Evolutionary conservation across 2,888 invertebrate species (phyloP).

Genomic region (Alviniconcha strummeri): DNA sequence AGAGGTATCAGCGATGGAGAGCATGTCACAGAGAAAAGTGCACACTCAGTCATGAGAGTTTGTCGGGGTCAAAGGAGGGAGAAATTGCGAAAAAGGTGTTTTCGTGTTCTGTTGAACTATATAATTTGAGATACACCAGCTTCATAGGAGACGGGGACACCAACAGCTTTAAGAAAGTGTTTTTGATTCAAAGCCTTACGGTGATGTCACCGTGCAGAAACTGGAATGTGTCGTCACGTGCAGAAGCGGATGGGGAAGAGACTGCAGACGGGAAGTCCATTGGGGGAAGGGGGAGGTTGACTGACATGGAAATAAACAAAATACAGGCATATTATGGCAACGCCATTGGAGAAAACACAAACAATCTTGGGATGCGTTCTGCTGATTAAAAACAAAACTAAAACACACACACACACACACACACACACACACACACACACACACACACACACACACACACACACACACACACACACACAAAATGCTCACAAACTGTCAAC

Average conservation of each 20-base stretch:
- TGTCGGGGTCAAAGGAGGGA: neutral
- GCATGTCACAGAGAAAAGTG: neutral
- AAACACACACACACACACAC: too few species aligned
- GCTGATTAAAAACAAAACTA: too few species aligned
- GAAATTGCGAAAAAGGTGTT: neutral
- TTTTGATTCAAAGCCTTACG: conserved; percentile 4
- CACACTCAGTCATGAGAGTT: neutral
- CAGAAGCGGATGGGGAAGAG: conserved; percentile 24
- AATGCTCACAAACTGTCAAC: conserved; percentile 18
- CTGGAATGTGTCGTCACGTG: conserved; percentile 28
- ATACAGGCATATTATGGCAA: conserved; percentile 20
- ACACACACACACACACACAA: too few species aligned
- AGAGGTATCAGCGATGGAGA: neutral
- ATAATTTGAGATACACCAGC: conserved; percentile 9
- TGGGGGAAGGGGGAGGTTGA: conserved; percentile 16
- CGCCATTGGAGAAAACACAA: conserved; percentile 18
- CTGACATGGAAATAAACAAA: conserved; percentile 20
- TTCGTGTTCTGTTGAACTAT: neutral
- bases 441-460: too few species aligned
- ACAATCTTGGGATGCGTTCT: neutral
- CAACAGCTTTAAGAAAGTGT: conserved; percentile 22
- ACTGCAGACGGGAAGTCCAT: conserved; percentile 22
- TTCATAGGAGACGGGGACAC: conserved; percentile 28
- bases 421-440: too few species aligned
- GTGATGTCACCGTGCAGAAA: neutral